These are phyloP conservation scores for Epinotia brunnichana DNA, from an alignment of 2,888 invertebrate genomes.

Conservation along the genomic window DNA sequence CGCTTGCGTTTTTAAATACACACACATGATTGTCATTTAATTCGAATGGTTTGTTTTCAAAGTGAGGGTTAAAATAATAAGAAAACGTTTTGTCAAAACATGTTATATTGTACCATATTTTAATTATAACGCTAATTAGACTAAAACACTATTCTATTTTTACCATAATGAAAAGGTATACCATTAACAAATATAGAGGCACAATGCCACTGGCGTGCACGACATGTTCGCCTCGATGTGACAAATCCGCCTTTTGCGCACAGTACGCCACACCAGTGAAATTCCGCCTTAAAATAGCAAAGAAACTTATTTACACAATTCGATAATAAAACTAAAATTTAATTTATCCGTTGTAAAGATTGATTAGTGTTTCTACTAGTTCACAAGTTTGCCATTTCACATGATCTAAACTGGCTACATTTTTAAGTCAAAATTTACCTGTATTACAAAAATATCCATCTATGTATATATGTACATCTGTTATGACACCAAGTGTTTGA, in stretches of 20 bases:
- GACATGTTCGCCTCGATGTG: background rate
- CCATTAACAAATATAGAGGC: constrained; percentile 30
- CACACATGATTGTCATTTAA: constrained; percentile 44
- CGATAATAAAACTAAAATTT: constrained; percentile 26
- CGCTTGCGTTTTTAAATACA: constrained; percentile 33
- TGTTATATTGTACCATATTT: constrained; percentile 53
- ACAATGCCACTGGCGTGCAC: background rate
- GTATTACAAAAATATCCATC: constrained; percentile 48
- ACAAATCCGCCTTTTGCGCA: background rate
- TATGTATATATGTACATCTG: constrained; percentile 46
- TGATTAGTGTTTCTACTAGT: constrained; percentile 8
- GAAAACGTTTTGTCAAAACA: constrained; percentile 48
- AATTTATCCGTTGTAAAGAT: constrained; percentile 17
- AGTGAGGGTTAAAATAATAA: constrained; percentile 42
- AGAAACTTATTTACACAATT: constrained; percentile 39
- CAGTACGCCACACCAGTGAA: constrained; percentile 1
- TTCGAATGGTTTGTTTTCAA: constrained; percentile 5
- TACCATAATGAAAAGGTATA: constrained; percentile 34
- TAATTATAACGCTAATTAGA: constrained; percentile 47
- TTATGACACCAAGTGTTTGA: constrained; percentile 29
- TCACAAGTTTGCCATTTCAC: constrained; percentile 10
- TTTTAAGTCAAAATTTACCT: constrained; percentile 29
- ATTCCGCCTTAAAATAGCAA: constrained; percentile 9
- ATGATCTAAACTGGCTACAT: constrained; percentile 14
- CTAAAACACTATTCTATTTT: constrained; percentile 46